phyloP scores from a whole-genome alignment of 1,140 invertebrate genomes.

The Zophobas atratus region DNA sequence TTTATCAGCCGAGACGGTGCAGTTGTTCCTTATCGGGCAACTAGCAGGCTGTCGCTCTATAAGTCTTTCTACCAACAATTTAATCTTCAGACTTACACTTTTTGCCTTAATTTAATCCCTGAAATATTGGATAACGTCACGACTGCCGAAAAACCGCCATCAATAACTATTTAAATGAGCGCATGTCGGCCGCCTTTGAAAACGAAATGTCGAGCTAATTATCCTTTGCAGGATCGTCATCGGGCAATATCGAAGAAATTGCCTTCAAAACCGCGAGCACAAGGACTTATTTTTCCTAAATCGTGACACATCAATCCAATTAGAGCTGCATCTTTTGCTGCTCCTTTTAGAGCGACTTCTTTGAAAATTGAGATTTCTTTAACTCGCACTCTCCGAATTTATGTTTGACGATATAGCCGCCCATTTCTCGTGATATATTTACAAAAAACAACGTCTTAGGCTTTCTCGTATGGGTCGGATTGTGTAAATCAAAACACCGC shows the following conservation, averaged over 20 bases:
- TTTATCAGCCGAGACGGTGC: constrained; percentile 52
- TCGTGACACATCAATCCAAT: constrained; percentile 42
- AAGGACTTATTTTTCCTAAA: constrained; percentile 37
- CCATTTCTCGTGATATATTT: constrained; percentile 37
- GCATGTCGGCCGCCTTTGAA: constrained; percentile 9
- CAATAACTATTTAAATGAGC: constrained; percentile 32
- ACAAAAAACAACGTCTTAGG: constrained; percentile 24
- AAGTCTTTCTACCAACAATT: constrained; percentile 48
- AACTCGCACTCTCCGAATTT: constrained; percentile 19
- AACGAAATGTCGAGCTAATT: constrained; percentile 18
- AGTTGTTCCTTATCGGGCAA: constrained; percentile 50
- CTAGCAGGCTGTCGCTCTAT: constrained; percentile 51
- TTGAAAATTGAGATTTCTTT: constrained; percentile 42
- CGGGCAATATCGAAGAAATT: constrained; percentile 18
- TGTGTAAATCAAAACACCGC: constrained; percentile 30
- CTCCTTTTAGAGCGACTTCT: constrained; percentile 11
- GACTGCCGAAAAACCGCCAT: constrained; percentile 17
- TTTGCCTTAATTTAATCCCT: constrained; percentile 34
- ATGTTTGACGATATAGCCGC: constrained; percentile 18
- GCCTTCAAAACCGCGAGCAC: constrained; percentile 16
- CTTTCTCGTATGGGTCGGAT: constrained; percentile 19
- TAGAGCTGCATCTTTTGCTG: constrained; percentile 14
- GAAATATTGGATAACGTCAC: constrained; percentile 30
- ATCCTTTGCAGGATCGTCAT: constrained; percentile 22
- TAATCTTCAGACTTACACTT: constrained; percentile 39